Percentiles rank a stretch among this genome's conserved stretches.
Evolutionary conservation across 2,888 invertebrate species (phyloP).

Genomic region (Hedya salicella): DNA sequence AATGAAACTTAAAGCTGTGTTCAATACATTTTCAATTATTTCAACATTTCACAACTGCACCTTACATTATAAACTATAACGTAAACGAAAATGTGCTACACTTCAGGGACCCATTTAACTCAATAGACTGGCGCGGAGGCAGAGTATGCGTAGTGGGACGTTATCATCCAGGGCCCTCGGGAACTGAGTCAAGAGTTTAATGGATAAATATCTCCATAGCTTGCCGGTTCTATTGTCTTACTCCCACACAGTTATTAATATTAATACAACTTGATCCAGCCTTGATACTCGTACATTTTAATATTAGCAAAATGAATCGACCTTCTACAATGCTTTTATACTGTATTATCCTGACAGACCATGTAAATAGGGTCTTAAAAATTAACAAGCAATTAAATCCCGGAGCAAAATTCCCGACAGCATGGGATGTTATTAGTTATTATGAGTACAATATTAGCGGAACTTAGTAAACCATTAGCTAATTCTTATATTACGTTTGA

Average conservation of each 20-base stretch:
- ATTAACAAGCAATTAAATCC: constrained; percentile 8
- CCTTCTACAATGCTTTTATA: background rate
- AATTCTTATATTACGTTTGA: too few species aligned
- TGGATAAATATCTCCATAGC: constrained; percentile 28
- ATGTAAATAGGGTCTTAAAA: constrained; percentile 3
- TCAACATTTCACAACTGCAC: background rate
- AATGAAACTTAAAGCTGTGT: too few species aligned
- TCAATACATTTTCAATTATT: too few species aligned
- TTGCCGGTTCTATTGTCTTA: constrained; percentile 28
- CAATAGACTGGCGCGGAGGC: constrained; percentile 4
- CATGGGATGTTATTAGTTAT: background rate
- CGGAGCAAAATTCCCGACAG: background rate
- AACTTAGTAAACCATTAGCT: background rate
- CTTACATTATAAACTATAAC: background rate
- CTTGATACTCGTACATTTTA: constrained; percentile 13
- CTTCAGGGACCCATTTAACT: constrained; percentile 29
- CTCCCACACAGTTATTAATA: constrained; percentile 26
- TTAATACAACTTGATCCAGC: constrained; percentile 25
- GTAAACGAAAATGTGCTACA: constrained; percentile 16
- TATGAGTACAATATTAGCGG: background rate
- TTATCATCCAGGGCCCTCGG: constrained; percentile 26
- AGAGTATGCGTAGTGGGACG: constrained; percentile 9
- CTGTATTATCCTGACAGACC: background rate
- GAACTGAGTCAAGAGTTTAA: constrained; percentile 28
- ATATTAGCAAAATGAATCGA: constrained; percentile 4